Percentiles rank a stretch among this genome's conserved stretches.
Conservation (phyloP, 2,113 vertebrate species). For the Carettochelys insculpta region DNA sequence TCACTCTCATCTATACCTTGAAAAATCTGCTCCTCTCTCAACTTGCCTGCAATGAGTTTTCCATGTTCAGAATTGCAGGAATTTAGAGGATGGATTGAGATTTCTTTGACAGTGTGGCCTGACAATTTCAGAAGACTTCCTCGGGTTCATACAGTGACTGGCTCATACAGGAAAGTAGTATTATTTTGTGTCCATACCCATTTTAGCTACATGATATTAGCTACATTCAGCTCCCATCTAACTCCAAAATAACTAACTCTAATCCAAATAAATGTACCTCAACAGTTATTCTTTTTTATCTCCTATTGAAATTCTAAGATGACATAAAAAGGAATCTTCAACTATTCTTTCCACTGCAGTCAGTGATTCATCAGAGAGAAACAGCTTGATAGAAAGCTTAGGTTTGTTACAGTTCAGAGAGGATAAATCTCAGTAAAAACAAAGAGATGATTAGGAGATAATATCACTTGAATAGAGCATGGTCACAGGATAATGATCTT, state of each 20-base stretch:
- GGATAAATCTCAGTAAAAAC: not conserved
- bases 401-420: not conserved
- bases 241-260: not conserved
- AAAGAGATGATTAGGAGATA: constrained; percentile 6
- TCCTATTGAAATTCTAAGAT: not conserved
- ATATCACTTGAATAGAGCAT: not conserved
- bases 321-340: not conserved
- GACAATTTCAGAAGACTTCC: not conserved
- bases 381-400: not conserved
- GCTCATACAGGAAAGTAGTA: not conserved
- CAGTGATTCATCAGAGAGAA: not conserved
- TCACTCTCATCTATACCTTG: not conserved
- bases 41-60: not conserved
- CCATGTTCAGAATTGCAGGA: not conserved
- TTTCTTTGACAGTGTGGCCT: not conserved
- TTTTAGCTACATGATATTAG: not conserved
- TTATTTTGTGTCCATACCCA: not conserved
- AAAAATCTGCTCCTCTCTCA: not conserved
- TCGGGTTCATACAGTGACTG: not conserved
- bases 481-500: not conserved
- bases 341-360: accelerated
- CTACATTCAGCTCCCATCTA: not conserved
- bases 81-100: not conserved
- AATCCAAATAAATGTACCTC: not conserved
- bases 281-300: not conserved